Evolutionary conservation across 2,797 vertebrate genomes (phyloP), one percentile per base, ranked within the genome.

Genomic region (Loriculus beryllinus): DNA sequence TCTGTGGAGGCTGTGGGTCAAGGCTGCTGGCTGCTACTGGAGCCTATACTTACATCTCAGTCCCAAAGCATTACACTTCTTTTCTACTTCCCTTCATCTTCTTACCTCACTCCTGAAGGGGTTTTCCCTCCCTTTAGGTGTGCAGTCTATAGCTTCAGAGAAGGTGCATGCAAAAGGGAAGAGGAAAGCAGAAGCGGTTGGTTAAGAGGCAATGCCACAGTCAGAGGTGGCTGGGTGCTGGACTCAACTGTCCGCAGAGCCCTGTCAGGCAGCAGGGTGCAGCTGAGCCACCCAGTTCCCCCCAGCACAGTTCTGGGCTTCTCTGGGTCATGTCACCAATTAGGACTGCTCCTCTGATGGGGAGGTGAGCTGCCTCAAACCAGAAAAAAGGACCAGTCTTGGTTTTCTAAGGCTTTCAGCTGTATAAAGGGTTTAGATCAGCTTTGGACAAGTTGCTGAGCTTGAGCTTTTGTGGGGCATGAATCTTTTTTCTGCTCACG

Each of bases 401-500:
- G 54, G 39, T 71, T 90, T 77, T 82, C 92, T 57, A 65, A 54
- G 63, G 80, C 86, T 93, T 90, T 95, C 88, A 92, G 57, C 82
- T 47, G 14, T 12, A 31, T 68, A 94, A 95, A 88, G 9, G 72
- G 48, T 64, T 86, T 92, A 94, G 83, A 70, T 92, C 85, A 45
- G 65, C 90, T 96, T 95, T 92, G 82, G 96, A 93, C 71, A 92
- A 90, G 89, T 86, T 91, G 90, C 77, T 67, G 62, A 92, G 87
- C 48, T 52, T 63, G 57, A 75, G 68, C 90, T 96, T 96, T 95
- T 90, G 89, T 96, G 80, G 77, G 52, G 43, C 67, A 71, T 29
- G 87, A 82, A 90, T 97, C 79, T 84, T 86, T 92, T 95, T 97
- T 95, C 96, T 87, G 13, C 89, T 90, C 92, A 95, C 60, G 52